Conservation (phyloP, 2,113 vertebrate species). For the Hiodon alosoides region DNA sequence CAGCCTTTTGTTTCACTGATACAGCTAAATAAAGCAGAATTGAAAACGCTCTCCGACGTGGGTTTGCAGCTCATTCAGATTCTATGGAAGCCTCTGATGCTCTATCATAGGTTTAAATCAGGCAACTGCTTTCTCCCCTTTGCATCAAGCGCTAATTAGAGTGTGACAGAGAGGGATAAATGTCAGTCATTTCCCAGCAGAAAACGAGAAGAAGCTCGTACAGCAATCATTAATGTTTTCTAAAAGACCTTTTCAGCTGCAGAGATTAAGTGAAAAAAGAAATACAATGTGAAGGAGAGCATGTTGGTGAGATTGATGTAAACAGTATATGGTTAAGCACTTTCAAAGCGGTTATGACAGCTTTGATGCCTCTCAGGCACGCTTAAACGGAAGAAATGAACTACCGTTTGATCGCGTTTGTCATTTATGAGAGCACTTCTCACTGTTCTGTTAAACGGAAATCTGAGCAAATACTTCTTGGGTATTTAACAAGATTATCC, state of each 20-base stretch:
- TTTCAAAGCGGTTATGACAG: neutral
- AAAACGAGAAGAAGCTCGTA: constrained; percentile 18
- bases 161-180: constrained; percentile 40
- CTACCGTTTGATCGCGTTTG: neutral
- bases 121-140: constrained; percentile 27
- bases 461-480: neutral
- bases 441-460: neutral
- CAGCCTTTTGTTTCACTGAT: neutral
- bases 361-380: neutral
- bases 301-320: neutral
- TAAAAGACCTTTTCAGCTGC: neutral
- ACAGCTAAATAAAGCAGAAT: neutral
- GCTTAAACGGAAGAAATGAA: neutral
- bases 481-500: constrained; percentile 30
- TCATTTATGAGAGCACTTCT: neutral
- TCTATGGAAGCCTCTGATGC: neutral
- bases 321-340: neutral
- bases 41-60: neutral
- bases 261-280: neutral
- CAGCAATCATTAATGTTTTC: neutral
- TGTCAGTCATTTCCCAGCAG: constrained; percentile 29
- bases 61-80: neutral
- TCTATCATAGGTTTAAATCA: neutral
- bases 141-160: constrained; percentile 48
- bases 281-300: neutral